Conservation (phyloP, 2,797 vertebrate species). For the Peromyscus eremicus region DNA sequence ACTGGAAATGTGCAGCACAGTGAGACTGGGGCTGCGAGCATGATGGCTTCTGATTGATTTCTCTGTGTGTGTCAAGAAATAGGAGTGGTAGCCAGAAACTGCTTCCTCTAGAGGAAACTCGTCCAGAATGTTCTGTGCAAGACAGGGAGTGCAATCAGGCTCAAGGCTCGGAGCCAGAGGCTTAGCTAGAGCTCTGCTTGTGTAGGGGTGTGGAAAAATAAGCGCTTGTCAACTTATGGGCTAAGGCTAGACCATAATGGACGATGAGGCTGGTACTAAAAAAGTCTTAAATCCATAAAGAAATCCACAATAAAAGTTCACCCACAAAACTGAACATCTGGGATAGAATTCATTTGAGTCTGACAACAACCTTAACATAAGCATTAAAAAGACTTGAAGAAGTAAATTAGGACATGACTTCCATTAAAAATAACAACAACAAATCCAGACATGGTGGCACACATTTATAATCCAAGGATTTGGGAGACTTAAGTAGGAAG, state of each 20-base stretch:
- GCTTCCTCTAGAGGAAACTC: not conserved
- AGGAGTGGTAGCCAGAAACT: not conserved
- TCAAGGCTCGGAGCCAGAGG: not conserved
- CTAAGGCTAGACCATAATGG: not conserved
- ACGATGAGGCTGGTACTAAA: not conserved
- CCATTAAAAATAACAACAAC: not conserved
- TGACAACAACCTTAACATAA: slow-evolving; percentile 29
- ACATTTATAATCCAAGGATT: not conserved
- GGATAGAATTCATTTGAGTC: slow-evolving; percentile 32
- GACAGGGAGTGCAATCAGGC: not conserved
- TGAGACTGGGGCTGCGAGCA: not conserved
- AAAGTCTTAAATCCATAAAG: not conserved
- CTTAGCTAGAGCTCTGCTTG: slow-evolving; percentile 12
- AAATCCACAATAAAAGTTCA: slow-evolving; percentile 45
- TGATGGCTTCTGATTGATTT: not conserved
- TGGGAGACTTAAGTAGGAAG: not conserved
- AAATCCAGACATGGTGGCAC: not conserved
- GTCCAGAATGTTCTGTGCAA: slow-evolving; percentile 15
- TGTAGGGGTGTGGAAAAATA: not conserved
- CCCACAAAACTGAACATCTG: slow-evolving; percentile 3
- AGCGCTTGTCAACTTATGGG: not conserved
- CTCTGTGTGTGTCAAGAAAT: not conserved
- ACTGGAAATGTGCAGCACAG: not conserved
- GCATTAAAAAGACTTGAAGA: not conserved
- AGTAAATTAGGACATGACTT: not conserved